phyloP scores from a whole-genome alignment of 2,888 invertebrate genomes.

The Latheticus oryzae region DNA sequence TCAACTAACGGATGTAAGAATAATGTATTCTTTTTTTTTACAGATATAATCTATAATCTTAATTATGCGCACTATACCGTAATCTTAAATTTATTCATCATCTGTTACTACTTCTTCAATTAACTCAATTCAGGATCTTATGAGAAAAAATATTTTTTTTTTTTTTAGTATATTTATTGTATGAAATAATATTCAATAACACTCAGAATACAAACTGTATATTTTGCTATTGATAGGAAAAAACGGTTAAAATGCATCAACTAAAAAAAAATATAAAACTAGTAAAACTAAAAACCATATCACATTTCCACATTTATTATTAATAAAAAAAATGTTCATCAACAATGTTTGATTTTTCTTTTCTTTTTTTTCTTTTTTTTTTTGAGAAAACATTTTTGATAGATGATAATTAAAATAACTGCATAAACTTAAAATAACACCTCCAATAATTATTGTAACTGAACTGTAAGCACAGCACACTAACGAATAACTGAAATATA shows the following conservation, averaged over 20 bases:
- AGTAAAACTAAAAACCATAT: conserved; percentile 37
- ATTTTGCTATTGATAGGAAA: conserved; percentile 25
- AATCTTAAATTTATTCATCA: too few relatives aligned
- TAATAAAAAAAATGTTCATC: conserved; percentile 40
- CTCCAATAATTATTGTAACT: conserved; percentile 30
- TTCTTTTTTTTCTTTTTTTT: too few relatives aligned
- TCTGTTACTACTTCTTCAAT: too few relatives aligned
- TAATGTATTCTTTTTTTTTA: too few relatives aligned
- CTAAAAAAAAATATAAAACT: conserved; percentile 29
- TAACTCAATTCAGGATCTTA: too few relatives aligned
- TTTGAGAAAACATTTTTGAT: conserved; percentile 24
- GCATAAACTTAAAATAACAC: conserved; percentile 36
- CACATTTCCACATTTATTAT: conserved; percentile 42
- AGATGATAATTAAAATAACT: conserved; percentile 25
- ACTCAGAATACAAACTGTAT: conserved; percentile 27
- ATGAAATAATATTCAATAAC: conserved; percentile 15
- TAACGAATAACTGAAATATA: conserved; percentile 29
- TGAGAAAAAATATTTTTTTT: conserved; percentile 24
- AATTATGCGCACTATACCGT: too few relatives aligned
- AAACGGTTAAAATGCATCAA: conserved; percentile 21
- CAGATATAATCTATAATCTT: too few relatives aligned
- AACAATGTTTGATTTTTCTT: conserved; percentile 41
- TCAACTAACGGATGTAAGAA: too few relatives aligned
- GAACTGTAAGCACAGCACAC: conserved; percentile 40
- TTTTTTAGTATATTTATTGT: conserved; percentile 7